A percentile compares a stretch with the other conserved stretches of the same genome.
Evolutionary conservation across 2,888 invertebrate species (phyloP).

Genomic region (Troides oblongomaculatus): DNA sequence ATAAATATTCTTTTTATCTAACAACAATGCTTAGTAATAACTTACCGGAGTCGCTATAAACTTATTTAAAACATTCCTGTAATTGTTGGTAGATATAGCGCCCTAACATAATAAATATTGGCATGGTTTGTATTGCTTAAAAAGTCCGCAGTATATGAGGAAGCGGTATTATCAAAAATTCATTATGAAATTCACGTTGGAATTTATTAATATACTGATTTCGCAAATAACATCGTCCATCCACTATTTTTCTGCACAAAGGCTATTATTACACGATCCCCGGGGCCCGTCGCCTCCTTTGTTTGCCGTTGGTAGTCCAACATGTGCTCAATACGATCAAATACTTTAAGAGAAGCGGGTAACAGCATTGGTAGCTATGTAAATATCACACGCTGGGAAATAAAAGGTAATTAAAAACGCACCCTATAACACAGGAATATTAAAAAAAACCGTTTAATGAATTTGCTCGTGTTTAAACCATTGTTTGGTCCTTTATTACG

Average conservation of each 20-base stretch:
- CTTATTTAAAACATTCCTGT: too few species aligned
- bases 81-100: too few species aligned
- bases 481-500: too few species aligned
- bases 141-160: neutral
- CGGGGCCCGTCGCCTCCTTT: neutral
- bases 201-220: neutral
- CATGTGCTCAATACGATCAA: neutral
- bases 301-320: constrained; percentile 1
- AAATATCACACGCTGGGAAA: neutral
- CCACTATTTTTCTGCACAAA: neutral
- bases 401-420: neutral
- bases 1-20: too few species aligned
- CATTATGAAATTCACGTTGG: neutral
- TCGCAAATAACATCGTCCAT: neutral
- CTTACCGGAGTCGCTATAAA: too few species aligned
- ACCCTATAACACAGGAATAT: neutral
- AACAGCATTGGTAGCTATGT: neutral
- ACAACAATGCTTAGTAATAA: too few species aligned
- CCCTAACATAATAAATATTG: too few species aligned
- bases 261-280: neutral
- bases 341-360: neutral
- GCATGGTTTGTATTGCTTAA: neutral
- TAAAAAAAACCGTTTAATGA: neutral
- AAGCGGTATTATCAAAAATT: neutral
- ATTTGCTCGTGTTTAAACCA: too few species aligned